Evolutionary conservation across 2,113 vertebrate genomes (phyloP).

Genomic region (Rostratula benghalensis): DNA sequence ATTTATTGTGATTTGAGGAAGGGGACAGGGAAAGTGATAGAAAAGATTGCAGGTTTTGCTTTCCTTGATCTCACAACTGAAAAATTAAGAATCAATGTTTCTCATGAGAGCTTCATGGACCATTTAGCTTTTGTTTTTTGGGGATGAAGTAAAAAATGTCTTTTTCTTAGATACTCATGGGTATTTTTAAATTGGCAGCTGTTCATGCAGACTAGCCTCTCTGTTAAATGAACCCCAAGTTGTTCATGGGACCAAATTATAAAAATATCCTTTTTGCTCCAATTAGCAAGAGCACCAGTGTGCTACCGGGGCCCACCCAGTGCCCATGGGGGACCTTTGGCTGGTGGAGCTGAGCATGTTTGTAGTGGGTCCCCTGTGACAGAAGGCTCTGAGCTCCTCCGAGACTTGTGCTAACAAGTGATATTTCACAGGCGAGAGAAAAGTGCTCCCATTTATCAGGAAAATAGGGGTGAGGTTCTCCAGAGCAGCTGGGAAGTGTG

Average conservation of each 20-base stretch:
- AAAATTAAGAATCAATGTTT: not conserved
- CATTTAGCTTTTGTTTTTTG: not conserved
- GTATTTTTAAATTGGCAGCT: not conserved
- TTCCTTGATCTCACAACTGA: not conserved
- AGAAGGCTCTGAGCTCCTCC: not conserved
- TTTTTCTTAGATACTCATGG: not conserved
- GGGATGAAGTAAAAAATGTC: not conserved
- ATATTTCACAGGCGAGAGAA: not conserved
- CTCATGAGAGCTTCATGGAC: not conserved
- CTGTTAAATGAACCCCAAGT: not conserved
- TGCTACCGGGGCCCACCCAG: not conserved
- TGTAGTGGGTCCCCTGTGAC: not conserved
- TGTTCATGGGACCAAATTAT: not conserved
- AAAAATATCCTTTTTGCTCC: not conserved
- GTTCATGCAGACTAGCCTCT: not conserved
- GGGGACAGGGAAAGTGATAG: not conserved
- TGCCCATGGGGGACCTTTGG: not conserved
- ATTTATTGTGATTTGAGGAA: slow-evolving; percentile 45
- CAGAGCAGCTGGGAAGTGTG: not conserved
- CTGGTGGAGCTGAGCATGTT: not conserved
- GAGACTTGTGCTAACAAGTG: not conserved
- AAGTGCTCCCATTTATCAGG: not conserved
- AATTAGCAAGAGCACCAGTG: not conserved
- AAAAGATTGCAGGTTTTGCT: not conserved
- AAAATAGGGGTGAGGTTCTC: not conserved